These are phyloP conservation scores for Campylomormyrus numenius DNA, from an alignment of 2,113 vertebrate species.

Conservation along the genomic window DNA sequence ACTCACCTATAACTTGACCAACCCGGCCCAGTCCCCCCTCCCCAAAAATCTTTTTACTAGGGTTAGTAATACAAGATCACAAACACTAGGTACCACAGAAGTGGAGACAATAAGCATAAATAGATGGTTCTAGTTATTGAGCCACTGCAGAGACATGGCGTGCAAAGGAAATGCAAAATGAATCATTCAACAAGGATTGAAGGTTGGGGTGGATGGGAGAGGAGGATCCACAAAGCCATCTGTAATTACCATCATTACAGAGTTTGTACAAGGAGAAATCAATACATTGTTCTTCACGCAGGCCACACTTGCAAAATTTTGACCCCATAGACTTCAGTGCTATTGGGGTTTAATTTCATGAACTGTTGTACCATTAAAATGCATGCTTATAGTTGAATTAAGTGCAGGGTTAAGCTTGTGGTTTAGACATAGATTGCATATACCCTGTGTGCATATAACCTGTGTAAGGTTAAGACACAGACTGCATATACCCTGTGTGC, in stretches of 20 bases:
- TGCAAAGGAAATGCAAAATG: not conserved
- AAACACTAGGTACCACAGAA: not conserved
- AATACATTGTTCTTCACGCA: not conserved
- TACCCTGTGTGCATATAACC: too few relatives aligned
- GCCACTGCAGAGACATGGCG: not conserved
- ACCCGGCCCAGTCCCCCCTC: not conserved
- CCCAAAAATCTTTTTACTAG: not conserved
- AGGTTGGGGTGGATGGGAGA: not conserved
- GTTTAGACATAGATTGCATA: not conserved
- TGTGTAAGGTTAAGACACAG: too few relatives aligned
- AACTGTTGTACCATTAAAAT: not conserved
- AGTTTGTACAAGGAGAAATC: constrained; percentile 5
- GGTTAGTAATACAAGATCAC: not conserved
- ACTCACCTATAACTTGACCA: not conserved
- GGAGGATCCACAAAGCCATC: not conserved
- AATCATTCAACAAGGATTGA: not conserved
- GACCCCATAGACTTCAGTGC: not conserved
- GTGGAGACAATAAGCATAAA: not conserved
- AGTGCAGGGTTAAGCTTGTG: not conserved
- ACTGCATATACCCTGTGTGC: too few relatives aligned
- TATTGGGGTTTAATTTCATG: not conserved
- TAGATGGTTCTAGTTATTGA: not conserved
- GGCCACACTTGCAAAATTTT: not conserved
- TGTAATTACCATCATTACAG: not conserved
- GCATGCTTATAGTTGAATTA: not conserved